Evolutionary conservation across 1,140 invertebrate species (phyloP), one percentile per base, ranked within the genome.

Genomic region (Rhopalosiphum maidis): DNA sequence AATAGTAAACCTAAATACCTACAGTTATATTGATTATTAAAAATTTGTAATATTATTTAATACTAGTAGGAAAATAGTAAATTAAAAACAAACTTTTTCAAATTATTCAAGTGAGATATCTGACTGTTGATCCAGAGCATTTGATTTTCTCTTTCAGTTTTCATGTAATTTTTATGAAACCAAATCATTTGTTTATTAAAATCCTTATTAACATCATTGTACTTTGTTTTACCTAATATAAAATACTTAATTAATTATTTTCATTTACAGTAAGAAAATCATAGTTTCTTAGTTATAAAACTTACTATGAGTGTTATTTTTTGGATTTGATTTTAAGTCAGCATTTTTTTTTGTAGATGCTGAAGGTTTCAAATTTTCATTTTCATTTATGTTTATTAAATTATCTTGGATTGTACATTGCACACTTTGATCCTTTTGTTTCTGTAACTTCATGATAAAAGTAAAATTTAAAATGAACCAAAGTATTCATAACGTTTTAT

Each of bases 91-190:
- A 48, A 94, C 93, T 89, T 92, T 94, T 96, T 96, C 15, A 96
- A 94, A 94, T 96, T 96, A 35, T 95, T 95, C 6, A 96, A 94
- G 94, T 96, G 96, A 93, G 95, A 95, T 23, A 96, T 96, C 94
- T 96, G 95, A 94, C 95, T 96, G n/a, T 95, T 95, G 54, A 96
- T 96, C 96, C 96, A 96, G 30, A 95, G 94, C 23, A 96, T 93
- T 90, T 96, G 96, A 94, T 96, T 96, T 94, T 95, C 95, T 94
- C 95, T 95, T 94, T 96, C 96, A 94, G 95, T 95, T 94, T 95
- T 55, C 95, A 95, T 77, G 86, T 93, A 94, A 18, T 94, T 89
- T 54, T 18, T 51, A 30, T 86, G 91, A 55, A 93, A 93, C 91
- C 77, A 85, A 51, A 55, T 22, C 68, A 93, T 54, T 22, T 93